phyloP scores from a whole-genome alignment of 1,140 invertebrate genomes.

The Tetramorium alpestre region DNA sequence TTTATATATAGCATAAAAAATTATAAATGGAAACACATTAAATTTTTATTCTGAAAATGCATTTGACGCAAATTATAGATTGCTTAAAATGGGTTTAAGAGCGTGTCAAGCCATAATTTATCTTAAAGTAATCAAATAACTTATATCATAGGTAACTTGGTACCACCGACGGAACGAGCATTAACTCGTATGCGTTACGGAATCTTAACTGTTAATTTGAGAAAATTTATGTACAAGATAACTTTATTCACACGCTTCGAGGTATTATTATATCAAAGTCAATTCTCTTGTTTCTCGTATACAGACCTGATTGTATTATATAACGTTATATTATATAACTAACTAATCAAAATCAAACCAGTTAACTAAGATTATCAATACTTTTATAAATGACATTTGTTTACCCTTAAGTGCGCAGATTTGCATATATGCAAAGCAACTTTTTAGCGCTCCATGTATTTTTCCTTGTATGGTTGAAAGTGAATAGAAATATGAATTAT shows the following conservation, averaged over 20 bases:
- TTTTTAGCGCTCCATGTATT: too few relatives aligned
- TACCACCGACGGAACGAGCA: constrained; percentile 76
- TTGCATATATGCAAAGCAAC: too few relatives aligned
- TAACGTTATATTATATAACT: neutral
- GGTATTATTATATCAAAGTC: constrained; percentile 1
- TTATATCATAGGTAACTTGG: constrained; percentile 79
- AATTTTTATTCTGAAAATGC: neutral
- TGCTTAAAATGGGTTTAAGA: neutral
- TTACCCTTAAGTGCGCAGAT: too few relatives aligned
- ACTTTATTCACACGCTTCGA: constrained; percentile 30
- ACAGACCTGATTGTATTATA: neutral
- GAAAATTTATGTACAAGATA: constrained; percentile 1
- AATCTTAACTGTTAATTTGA: neutral
- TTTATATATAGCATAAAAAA: neutral
- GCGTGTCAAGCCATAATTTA: neutral
- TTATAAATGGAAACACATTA: neutral
- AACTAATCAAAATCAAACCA: neutral
- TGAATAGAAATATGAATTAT: too few relatives aligned
- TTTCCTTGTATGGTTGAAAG: too few relatives aligned
- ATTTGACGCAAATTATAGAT: neutral
- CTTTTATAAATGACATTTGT: neutral
- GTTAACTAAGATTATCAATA: neutral
- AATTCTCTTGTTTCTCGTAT: constrained; percentile 5
- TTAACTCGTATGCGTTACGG: constrained; percentile 24
- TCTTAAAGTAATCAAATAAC: constrained; percentile 23